These are phyloP conservation scores for Falco berigora DNA, from an alignment of 2,797 vertebrate species.

Conservation along the genomic window DNA sequence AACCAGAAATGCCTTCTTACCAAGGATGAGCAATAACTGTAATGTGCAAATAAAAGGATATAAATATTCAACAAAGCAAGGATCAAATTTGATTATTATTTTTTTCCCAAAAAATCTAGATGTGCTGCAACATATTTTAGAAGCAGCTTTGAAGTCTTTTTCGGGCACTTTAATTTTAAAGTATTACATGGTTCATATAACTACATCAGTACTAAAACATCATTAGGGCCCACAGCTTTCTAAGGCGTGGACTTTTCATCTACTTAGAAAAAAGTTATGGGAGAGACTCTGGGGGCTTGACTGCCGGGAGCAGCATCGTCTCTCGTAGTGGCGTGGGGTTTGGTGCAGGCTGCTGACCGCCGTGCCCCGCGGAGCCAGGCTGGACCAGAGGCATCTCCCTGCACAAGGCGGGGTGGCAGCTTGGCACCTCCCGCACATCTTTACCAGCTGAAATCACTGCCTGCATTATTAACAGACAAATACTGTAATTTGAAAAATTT, in stretches of 20 bases:
- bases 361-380: rapidly evolving
- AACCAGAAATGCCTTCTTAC: neutral
- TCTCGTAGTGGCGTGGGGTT: neutral
- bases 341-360: neutral
- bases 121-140: neutral
- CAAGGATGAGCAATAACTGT: neutral
- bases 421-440: neutral
- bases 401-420: neutral
- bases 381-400: neutral
- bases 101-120: neutral
- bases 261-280: neutral
- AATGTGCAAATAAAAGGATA: neutral
- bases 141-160: neutral
- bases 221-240: neutral
- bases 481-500: too few relatives aligned
- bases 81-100: neutral
- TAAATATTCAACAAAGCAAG: conserved; percentile 32
- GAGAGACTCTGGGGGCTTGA: neutral
- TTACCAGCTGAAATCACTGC: rapidly evolving
- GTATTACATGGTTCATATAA: neutral
- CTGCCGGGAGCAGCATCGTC: neutral
- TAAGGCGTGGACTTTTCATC: neutral
- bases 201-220: neutral
- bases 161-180: neutral
- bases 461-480: neutral